Conservation (phyloP, 2,797 vertebrate genomes). For the Pristis pectinata region DNA sequence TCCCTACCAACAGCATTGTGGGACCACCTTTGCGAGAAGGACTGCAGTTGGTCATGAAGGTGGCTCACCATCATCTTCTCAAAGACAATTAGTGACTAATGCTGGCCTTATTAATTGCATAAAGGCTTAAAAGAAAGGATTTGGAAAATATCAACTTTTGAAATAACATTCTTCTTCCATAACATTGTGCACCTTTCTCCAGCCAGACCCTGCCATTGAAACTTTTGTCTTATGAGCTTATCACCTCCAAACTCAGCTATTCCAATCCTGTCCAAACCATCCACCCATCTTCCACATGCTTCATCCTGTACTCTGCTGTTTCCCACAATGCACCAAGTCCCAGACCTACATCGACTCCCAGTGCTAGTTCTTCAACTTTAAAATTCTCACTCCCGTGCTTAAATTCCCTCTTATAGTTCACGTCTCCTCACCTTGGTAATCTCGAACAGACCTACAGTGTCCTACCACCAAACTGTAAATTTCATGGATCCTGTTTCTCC, state of each 20-base stretch:
- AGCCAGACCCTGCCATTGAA: background rate
- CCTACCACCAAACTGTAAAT: background rate
- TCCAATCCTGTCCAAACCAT: background rate
- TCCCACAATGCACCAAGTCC: too few relatives aligned
- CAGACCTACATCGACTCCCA: background rate
- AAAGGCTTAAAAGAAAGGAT: too few relatives aligned
- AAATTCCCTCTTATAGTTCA: background rate
- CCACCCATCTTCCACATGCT: background rate
- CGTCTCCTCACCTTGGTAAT: background rate
- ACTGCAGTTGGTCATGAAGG: too few relatives aligned
- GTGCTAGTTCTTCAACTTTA: background rate
- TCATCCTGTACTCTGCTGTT: background rate
- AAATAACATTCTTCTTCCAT: background rate
- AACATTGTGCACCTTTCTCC: background rate
- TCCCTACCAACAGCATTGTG: too few relatives aligned
- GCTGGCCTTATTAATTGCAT: too few relatives aligned
- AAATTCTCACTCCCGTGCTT: background rate
- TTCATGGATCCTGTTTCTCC: background rate
- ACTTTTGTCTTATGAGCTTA: background rate
- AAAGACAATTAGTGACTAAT: too few relatives aligned
- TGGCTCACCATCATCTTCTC: too few relatives aligned
- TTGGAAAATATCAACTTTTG: too few relatives aligned
- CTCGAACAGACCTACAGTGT: background rate
- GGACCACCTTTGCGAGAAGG: too few relatives aligned
- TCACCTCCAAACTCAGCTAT: background rate